These are phyloP conservation scores for Calidris pugnax DNA, from an alignment of 2,113 vertebrate species.

Conservation along the genomic window DNA sequence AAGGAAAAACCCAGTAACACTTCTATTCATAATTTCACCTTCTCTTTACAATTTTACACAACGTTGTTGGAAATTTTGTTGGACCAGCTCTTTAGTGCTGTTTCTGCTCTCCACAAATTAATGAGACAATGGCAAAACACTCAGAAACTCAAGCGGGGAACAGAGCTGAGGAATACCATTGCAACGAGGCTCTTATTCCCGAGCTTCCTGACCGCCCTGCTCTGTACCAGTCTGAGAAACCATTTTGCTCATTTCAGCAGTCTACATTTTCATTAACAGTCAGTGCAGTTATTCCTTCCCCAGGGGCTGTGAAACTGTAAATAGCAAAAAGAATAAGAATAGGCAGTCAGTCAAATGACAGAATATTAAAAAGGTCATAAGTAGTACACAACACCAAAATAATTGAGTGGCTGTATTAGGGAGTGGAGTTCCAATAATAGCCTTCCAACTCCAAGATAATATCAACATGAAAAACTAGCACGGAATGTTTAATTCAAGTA, in stretches of 20 bases:
- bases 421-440: not conserved
- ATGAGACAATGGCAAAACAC: not conserved
- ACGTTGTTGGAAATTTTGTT: not conserved
- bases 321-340: slow-evolving; percentile 11
- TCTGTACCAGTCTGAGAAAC: not conserved
- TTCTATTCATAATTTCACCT: not conserved
- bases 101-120: not conserved
- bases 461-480: not conserved
- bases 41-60: not conserved
- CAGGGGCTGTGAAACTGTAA: not conserved
- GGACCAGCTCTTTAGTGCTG: not conserved
- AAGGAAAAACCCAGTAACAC: not conserved
- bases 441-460: not conserved
- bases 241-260: not conserved
- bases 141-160: not conserved
- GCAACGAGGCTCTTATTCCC: not conserved
- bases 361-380: slow-evolving; percentile 40
- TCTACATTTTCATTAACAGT: not conserved
- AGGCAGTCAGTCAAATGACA: not conserved
- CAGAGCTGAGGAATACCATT: not conserved
- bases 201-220: not conserved
- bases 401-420: not conserved
- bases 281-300: not conserved
- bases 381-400: not conserved
- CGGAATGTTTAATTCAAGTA: not conserved